Percentiles rank a stretch among this genome's conserved stretches.
These are phyloP conservation scores for Acronicta alni DNA, from an alignment of 2,888 invertebrate genomes.

Conservation along the genomic window DNA sequence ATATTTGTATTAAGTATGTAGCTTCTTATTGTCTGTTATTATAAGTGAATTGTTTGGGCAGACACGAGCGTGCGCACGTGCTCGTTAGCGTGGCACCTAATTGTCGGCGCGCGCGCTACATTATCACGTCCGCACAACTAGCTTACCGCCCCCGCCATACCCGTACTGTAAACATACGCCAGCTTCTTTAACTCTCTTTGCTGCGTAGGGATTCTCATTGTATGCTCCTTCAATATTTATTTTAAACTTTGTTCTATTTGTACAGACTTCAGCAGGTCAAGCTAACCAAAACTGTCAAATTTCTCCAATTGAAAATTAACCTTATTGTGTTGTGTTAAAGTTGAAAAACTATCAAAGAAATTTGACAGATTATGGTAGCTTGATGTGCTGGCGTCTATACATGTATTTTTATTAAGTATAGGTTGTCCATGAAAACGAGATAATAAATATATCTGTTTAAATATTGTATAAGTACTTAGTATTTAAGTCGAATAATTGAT, in stretches of 20 bases:
- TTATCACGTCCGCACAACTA: slow-evolving; percentile 59
- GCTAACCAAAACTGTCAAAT: too few species aligned
- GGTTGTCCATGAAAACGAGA: too few species aligned
- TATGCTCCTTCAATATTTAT: slow-evolving; percentile 18
- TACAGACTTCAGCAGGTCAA: too few species aligned
- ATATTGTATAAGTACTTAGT: too few species aligned
- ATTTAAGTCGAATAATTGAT: too few species aligned
- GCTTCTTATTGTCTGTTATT: neutral
- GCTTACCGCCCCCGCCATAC: slow-evolving; percentile 28
- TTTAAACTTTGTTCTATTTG: neutral
- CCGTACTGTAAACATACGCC: slow-evolving; percentile 25
- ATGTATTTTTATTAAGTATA: too few species aligned
- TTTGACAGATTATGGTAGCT: too few species aligned
- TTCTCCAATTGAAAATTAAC: too few species aligned
- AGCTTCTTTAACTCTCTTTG: slow-evolving; percentile 25
- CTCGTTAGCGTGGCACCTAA: slow-evolving; percentile 45
- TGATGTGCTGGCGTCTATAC: too few species aligned
- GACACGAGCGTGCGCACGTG: slow-evolving; percentile 20
- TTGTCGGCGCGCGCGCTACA: slow-evolving; percentile 52
- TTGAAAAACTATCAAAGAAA: too few species aligned
- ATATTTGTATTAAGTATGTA: slow-evolving; percentile 2
- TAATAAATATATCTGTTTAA: too few species aligned
- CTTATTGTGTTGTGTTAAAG: too few species aligned
- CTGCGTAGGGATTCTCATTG: slow-evolving; percentile 15
- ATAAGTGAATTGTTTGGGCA: slow-evolving; percentile 27